Evolutionary conservation across 1,140 invertebrate genomes (phyloP), one percentile per base, ranked within the genome.

Genomic region (Bursaphelenchus mucronatus): DNA sequence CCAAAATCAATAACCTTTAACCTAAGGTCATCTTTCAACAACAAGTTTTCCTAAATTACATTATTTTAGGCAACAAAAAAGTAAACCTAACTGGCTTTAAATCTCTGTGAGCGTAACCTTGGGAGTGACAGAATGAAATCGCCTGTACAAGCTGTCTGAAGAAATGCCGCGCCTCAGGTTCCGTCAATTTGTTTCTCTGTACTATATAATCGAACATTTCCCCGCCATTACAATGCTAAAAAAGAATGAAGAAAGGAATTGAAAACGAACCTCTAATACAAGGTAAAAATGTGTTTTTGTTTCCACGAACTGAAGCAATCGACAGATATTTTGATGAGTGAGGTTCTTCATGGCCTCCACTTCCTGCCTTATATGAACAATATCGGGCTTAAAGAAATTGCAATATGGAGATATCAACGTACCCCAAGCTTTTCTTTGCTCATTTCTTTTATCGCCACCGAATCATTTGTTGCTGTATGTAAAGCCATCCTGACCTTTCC

Each of bases 1-100:
- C 91, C 91, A 86, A 93, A 93, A 82, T 93, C 90, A 70, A 93
- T 93, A 50, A 93, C 80, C 80, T 92, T 92, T 17, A 93, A 82
- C 76, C 89, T 88, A 52, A 83, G 81, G 56, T 90, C 86, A 76
- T 87, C 87, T 74, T 91, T 88, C 55, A 93, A 78, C 30, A 93
- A 81, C 53, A 93, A 85, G 82, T 93, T 91, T 84, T 91, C 89
- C 88, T 89, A 46, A 64, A 74, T 74, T 47, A 39, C 50, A 46
- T 56, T 54, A 19, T 57, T 13, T 44, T 53, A 55, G 45, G 66
- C 45, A 46, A 68, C 2, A 62, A 59, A 64, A 67, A n/a, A n/a
- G n/a, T n/a, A n/a, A n/a, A n/a, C n/a, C 83, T 82, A 83, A 88
- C 88, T 15, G 90, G 90, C 83, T 91, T 91, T 15, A 91, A 82